Evolutionary conservation across 2,888 invertebrate genomes (phyloP), one percentile per base, ranked within the genome.

Genomic region (Ennomos erosarius): DNA sequence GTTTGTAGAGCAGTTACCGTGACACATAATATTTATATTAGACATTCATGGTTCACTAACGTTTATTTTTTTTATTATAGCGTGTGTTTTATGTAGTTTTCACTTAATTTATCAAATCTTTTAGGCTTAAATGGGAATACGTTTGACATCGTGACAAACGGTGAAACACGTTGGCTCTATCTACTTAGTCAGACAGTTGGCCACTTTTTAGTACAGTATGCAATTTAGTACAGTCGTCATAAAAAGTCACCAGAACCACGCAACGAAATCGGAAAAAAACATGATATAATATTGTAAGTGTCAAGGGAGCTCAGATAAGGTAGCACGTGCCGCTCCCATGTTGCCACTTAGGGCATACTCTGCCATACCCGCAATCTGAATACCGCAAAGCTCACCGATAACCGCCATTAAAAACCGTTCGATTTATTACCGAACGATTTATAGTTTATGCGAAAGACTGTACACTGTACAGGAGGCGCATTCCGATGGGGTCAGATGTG

Each of bases 391-490:
- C 90, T 87, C 85, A 90, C 85, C 86, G 92, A 91, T 91, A 92
- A 91, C 90, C 88, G 85, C 92, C 92, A 92, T 92, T 92, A 91
- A 92, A 91, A 91, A 87, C 88, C 87, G 80, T 90, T 91, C 92
- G 92, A 92, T 92, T 91, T 92, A 92, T 92, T 92, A 87, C 88
- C 72, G 76, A 87, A 89, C 87, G 90, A 90, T 90, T 90, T 85
- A 66, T 52, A 59, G 67, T 69, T 67, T 67, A 62, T 58, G 51
- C 37, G 36, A 43, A 50, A 37, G 55, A 49, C 40, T 55, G 62
- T 55, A n/a, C n/a, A n/a, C n/a, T n/a, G n/a, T n/a, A 62, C 67
- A 62, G 62, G 67, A 67, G 67, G 62, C 58, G 50, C 62, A 58
- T 64, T 61, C 52, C 60, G 34, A 34, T 34, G 33, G 37, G 59